Evolutionary conservation across 2,888 invertebrate genomes (phyloP), one percentile per base, ranked within the genome.

Genomic region (Cephus pygmeus): DNA sequence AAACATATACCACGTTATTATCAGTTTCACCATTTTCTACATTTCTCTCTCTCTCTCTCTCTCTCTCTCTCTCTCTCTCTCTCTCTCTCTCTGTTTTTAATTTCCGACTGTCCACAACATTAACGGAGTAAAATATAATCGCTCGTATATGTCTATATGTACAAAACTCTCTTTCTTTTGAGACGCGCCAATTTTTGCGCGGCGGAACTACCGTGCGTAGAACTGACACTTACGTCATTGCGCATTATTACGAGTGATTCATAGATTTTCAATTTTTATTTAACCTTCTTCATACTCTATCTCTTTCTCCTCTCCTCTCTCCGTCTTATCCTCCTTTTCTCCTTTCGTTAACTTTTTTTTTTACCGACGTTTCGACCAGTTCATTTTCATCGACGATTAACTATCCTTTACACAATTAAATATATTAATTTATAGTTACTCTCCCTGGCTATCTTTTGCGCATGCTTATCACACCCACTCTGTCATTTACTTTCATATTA

Each of bases 351-450:
- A 56, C 1, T 85, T 80, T 9, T 31, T 31, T 31, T 56, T 23
- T 23, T 9, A 9, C 1, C 40, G 40, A 23, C 23, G 2, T 1
- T 23, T 56, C 23, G 4, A 40, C 40, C 15, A 40, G 40, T 4
- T 79, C 69, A 73, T 75, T 79, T 77, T 77, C 79, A 79, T 79
- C 79, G 79, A 80, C 80, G 79, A 76, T 81, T 23, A 77, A 77
- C 78, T 85, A 86, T 79, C 79, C 76, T 84, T 80, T 84, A 86
- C 83, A 79, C 84, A 85, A 85, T 79, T 76, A 78, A 69, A 79
- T 81, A 77, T 82, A 78, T 79, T 71, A 76, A 83, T 83, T 79
- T 81, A 75, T 80, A 73, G 40, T 71, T 34, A 73, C 75, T 69
- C 73, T 69, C 34, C 75, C 36, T 73, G 79, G 12, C 76, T 78